A percentile compares a stretch with the other conserved stretches of the same genome.
Evolutionary conservation across 1,140 invertebrate genomes (phyloP).

Genomic region (Eriocheir sinensis): DNA sequence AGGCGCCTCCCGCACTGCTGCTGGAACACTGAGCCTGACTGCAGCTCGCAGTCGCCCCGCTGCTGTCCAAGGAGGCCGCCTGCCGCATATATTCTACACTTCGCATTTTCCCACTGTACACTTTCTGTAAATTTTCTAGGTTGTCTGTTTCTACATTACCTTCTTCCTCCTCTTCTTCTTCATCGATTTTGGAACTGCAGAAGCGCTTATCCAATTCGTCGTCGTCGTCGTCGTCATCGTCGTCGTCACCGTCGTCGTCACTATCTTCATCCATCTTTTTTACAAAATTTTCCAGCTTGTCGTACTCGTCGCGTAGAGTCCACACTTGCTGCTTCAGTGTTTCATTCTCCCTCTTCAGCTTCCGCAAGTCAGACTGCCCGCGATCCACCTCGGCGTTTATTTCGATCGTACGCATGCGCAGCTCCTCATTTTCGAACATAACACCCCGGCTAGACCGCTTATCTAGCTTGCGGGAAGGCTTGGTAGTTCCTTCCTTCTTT

Average conservation of each 20-base stretch:
- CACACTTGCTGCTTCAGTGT: constrained; percentile 93
- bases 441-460: constrained; percentile 80
- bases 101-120: constrained; percentile 78
- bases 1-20: constrained; percentile 10
- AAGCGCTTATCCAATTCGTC: constrained; percentile 66
- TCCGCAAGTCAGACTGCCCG: constrained; percentile 94
- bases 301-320: constrained; percentile 92
- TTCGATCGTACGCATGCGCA: constrained; percentile 93
- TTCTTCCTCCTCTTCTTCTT: constrained; percentile 83
- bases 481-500: constrained; percentile 87
- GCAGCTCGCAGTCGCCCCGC: constrained; percentile 58
- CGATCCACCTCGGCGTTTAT: constrained; percentile 96
- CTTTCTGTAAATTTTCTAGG: constrained; percentile 80
- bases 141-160: constrained; percentile 84
- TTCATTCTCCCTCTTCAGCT: constrained; percentile 92
- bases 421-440: constrained; percentile 91
- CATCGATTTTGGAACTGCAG: constrained; percentile 61
- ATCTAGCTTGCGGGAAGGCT: constrained; percentile 86
- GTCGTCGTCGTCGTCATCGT: constrained; percentile 79
- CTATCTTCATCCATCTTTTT: constrained; percentile 83
- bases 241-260: constrained; percentile 80
- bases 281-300: constrained; percentile 90
- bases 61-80: constrained; percentile 61
- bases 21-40: constrained; percentile 66
- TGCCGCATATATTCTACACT: constrained; percentile 76